Base-by-base conservation (phyloP, 1,140 invertebrate species). In the Aphelinus atriplicis region DNA sequence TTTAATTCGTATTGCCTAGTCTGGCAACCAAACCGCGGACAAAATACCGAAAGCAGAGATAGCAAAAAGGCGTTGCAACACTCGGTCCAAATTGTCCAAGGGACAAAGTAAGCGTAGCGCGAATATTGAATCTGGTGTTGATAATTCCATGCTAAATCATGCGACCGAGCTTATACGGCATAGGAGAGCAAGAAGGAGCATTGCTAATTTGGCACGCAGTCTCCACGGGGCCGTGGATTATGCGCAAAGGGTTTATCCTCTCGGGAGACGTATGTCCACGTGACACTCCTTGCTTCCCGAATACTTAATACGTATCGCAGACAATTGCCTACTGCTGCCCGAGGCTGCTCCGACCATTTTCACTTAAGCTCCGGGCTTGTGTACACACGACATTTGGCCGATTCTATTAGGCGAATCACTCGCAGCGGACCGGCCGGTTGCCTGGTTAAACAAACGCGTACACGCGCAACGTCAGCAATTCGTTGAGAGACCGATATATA, bases 121-220 rank as follows among this genome's bases (percentile, higher is more conserved):
- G 80, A 86, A 68, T 86, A 87, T 87, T 87, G 83, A 81, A 86
- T 86, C 84, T 77, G 55, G 80, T 85, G 78, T 80, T 84, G 84
- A 86, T 87, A 87, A 88, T 87, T 87, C 81, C 77, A 78, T 81
- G 81, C 80, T 87, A 87, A 87, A 88, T 88, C 84, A 87, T 88
- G 75, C 72, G 73, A 76, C 67, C 62, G 63, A 56, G 77, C 72
- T 73, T 3, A 43, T 47, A 55, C 43, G 51, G 4, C 4, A 53
- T 53, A 53, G 9, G 51, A 4, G 4, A 53, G 51, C 51, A 6
- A 53, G 9, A 9, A 53, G 9, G 9, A 53, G 51, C 51, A 53
- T 53, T 79, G 69, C 81, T 84, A 88, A 88, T 88, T 87, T 86
- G 80, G 79, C 7, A 6, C n/a, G 75, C 71, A 81, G 86, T 87